Base-by-base conservation (phyloP, 2,113 vertebrate species). In the Kryptolebias marmoratus region DNA sequence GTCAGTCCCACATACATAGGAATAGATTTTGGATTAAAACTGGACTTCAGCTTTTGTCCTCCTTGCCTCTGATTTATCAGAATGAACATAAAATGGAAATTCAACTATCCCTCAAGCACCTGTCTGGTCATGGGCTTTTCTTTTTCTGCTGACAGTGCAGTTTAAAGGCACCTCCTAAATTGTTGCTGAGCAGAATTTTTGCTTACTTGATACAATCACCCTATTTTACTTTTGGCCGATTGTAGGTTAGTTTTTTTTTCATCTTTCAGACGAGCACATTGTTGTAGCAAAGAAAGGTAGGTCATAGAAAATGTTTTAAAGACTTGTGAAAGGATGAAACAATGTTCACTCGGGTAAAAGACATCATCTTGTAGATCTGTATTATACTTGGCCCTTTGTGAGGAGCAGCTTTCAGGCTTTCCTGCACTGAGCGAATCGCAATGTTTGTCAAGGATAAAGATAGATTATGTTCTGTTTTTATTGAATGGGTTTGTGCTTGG, bases 261-360 rank as follows among this genome's bases (percentile, higher is more conserved):
- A 31, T 79, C 62, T 59, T 75, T 83, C 49, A 78, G 49, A 71
- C 18, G 28, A 49, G 31, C 15, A 44, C 68, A 44, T 22, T 42
- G 36, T 36, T 30, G 50, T 53, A 59, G 18, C 27, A 36, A 39
- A 55, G 28, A 57, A 28, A 47, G 18, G 30, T 9, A 56, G 60
- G 62, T 18, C 1, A 36, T 27, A 27, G 31, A 53, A 65, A 28
- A 22, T 60, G 58, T 22, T 27, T 47, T 11, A 47, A 47, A 47
- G 22, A 16, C 8, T 12, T 27, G 50, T 53, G n/a, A 53, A 27
- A 1, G 2, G 50, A 9, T 14, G 5, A 49, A 18, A 10, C 18
- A 55, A 44, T 60, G 36, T 22, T 60, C 36, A 42, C 16, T 22
- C 7, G 49, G 49, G 18, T 52, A 18, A 53, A 7, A 53, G 50